A percentile compares a stretch with the other conserved stretches of the same genome.
Conservation (phyloP, 2,113 vertebrate genomes). For the Leptobrachium ailaonicum region DNA sequence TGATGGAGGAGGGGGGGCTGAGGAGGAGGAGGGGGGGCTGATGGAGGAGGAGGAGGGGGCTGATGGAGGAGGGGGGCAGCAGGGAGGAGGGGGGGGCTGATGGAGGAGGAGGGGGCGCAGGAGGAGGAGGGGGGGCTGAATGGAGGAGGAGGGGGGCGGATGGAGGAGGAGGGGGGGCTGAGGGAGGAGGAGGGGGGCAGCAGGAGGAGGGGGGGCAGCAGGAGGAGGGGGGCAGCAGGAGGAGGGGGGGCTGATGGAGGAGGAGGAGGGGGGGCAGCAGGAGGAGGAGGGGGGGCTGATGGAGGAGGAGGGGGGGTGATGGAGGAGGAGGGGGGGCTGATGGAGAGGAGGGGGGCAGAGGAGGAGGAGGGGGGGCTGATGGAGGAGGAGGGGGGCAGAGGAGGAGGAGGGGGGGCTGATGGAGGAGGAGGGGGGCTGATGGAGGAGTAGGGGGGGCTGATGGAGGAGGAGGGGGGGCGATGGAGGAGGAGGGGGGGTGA, state of each 20-base stretch:
- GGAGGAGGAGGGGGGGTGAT: neutral
- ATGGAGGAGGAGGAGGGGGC: no score
- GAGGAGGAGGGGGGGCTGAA: neutral
- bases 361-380: no score
- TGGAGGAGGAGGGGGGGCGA: no score
- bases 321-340: neutral
- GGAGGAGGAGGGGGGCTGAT: neutral
- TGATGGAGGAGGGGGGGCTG: neutral
- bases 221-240: neutral
- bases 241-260: neutral
- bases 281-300: neutral
- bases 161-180: neutral
- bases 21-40: neutral
- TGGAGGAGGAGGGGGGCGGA: neutral
- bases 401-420: no score
- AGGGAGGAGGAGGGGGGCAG: no score
- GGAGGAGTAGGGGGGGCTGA: neutral
- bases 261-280: neutral
- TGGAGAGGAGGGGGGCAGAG: no score
- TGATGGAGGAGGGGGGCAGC: neutral
- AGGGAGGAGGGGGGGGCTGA: neutral
- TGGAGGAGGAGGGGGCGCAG: neutral
- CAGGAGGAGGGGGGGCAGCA: no score
- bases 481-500: no score
- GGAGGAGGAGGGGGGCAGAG: no score